Evolutionary conservation across 1,140 invertebrate genomes (phyloP).

Genomic region (Cherax destructor): DNA sequence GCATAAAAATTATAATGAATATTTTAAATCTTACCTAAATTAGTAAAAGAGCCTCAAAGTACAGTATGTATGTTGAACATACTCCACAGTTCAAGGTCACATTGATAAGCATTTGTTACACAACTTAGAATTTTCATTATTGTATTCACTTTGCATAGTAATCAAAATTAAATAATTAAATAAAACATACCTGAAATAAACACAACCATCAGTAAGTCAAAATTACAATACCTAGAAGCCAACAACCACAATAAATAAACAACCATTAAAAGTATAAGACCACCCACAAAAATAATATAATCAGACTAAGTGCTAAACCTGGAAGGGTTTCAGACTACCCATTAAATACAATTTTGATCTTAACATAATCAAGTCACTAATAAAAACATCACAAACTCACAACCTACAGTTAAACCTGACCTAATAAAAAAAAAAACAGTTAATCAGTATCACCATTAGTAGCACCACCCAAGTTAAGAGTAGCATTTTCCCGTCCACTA

Average conservation of each 20-base stretch:
- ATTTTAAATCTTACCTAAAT: too few relatives aligned
- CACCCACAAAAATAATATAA: background rate
- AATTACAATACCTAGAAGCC: constrained; percentile 20
- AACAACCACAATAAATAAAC: constrained; percentile 38
- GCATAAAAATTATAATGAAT: too few relatives aligned
- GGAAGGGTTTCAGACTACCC: background rate
- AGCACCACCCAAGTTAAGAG: constrained; percentile 28
- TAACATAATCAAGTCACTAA: background rate
- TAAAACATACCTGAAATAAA: constrained; percentile 23
- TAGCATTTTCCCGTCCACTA: constrained; percentile 46
- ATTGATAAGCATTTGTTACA: background rate
- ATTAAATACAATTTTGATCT: constrained; percentile 11
- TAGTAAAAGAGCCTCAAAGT: too few relatives aligned
- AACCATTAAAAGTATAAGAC: background rate
- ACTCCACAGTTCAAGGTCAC: background rate
- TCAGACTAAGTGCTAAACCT: background rate
- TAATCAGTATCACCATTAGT: constrained; percentile 68
- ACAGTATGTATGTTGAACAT: too few relatives aligned
- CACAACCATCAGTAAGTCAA: constrained; percentile 35
- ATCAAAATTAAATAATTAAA: background rate
- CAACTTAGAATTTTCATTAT: background rate
- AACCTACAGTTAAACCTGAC: constrained; percentile 51
- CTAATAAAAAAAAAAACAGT: constrained; percentile 32
- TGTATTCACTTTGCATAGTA: background rate
- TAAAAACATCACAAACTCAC: constrained; percentile 62